These are phyloP conservation scores for Erebia ligea DNA, from an alignment of 2,888 invertebrate genomes.

Conservation along the genomic window DNA sequence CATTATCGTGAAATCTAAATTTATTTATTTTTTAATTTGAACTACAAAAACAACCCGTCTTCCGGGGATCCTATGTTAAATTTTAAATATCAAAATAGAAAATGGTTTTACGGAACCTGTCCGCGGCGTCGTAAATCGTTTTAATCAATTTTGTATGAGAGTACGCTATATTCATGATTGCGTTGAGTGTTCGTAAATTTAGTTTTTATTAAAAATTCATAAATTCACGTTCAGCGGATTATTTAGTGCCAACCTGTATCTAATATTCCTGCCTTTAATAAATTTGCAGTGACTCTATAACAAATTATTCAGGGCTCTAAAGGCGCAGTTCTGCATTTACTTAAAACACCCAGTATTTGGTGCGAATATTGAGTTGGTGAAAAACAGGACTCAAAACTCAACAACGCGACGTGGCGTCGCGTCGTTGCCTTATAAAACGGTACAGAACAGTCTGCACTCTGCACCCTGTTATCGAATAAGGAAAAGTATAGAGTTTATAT, in stretches of 20 bases:
- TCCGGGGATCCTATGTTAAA: conserved; percentile 19
- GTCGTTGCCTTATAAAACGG: background rate
- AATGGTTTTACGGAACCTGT: conserved; percentile 26
- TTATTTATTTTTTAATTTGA: too few species aligned
- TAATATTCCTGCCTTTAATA: too few species aligned
- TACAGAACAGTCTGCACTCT: background rate
- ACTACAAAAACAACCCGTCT: background rate
- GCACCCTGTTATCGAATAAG: background rate
- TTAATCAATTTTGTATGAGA: conserved; percentile 40
- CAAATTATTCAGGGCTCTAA: too few species aligned
- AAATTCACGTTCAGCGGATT: conserved; percentile 7
- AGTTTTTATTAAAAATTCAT: conserved; percentile 27
- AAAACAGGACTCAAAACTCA: background rate
- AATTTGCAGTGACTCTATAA: too few species aligned
- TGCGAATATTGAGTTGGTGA: background rate
- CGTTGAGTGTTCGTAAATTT: conserved; percentile 27
- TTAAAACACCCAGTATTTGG: background rate
- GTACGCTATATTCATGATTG: conserved; percentile 35
- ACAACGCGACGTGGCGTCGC: background rate
- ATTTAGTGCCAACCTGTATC: background rate
- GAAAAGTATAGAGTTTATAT: conserved; percentile 1
- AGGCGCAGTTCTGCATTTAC: background rate
- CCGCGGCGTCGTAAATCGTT: conserved; percentile 33
- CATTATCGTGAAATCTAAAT: too few species aligned
- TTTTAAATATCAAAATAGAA: conserved; percentile 23